Evolutionary conservation across 2,888 invertebrate genomes (phyloP), one percentile per base, ranked within the genome.

Genomic region (Acheta domesticus): DNA sequence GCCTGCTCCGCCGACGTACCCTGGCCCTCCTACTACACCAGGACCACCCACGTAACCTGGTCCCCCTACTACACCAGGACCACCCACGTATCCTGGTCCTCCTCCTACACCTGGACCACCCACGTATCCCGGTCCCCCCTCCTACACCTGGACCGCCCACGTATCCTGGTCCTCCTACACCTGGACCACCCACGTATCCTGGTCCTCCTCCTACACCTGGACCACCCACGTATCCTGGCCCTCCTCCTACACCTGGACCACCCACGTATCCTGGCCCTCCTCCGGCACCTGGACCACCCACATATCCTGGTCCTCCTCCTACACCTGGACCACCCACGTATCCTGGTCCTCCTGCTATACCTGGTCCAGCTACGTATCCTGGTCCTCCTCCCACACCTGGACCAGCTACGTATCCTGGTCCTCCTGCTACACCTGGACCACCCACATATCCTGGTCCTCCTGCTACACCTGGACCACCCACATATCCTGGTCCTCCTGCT

Each of bases 11-110:
- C 4, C 4, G 36, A 36, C 4, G 36, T 5, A 5, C 36, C 36
- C 4, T 36, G 5, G 36, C 75, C 76, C 79, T 0, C 80, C 78
- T 12, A 78, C 74, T 20, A 21, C 77, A 21, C 48, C 74, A 23
- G 75, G 79, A 74, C 81, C 82, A 20, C 81, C 82, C n/a, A 82
- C 82, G 62, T 82, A 82, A 48, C 76, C 74, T n/a, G 80, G 81
- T 48, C 78, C 50, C 36, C 82, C 80, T 36, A 77, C 79, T 2
- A 79, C 62, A 4, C 62, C 62, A 4, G 62, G 62, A 19, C 62
- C 62, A 19, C 8, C 62, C n/a, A 62, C 49, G 21, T 79, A 77
- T 16, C 82, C 82, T 36, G 50, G 49, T n/a, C 79, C 81, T 76
- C 78, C 74, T 20, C 75, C 79, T 74, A 62, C n/a, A 73, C 82